Evolutionary conservation across 1,140 invertebrate species (phyloP).

Genomic region (Dinothrombium tinctorium): DNA sequence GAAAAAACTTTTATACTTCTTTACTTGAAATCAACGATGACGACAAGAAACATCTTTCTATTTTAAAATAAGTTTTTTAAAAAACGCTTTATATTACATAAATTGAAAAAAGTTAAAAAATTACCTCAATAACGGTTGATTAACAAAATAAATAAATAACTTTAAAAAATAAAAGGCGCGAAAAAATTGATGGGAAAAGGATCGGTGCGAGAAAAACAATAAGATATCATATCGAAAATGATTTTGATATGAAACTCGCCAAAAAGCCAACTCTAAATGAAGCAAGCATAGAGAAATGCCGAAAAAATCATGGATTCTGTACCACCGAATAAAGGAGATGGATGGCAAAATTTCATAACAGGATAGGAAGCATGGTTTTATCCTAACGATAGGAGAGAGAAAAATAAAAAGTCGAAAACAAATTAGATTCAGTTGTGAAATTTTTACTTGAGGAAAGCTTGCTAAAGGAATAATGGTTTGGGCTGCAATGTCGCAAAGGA

Average conservation of each 20-base stretch:
- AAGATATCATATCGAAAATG: background rate
- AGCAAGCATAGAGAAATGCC: background rate
- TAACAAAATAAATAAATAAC: too few species aligned
- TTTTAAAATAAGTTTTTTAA: too few species aligned
- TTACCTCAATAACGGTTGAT: too few species aligned
- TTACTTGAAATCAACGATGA: too few species aligned
- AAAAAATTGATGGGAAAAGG: too few species aligned
- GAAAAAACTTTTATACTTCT: too few species aligned
- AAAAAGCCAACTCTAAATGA: background rate
- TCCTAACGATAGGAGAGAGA: background rate
- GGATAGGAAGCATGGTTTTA: background rate
- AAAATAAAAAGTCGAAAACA: background rate
- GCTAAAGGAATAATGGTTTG: slow-evolving; percentile 1
- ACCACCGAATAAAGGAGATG: background rate
- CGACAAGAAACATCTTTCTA: too few species aligned
- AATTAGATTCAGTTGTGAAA: background rate
- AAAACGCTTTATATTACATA: too few species aligned
- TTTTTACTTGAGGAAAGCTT: background rate
- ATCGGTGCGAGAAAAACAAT: too few species aligned
- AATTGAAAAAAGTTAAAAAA: too few species aligned
- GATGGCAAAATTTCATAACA: background rate
- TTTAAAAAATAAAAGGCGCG: too few species aligned
- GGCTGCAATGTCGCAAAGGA: background rate
- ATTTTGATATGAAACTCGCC: background rate
- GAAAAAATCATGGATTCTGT: background rate